Evolutionary conservation across 1,140 invertebrate species (phyloP), one percentile per base, ranked within the genome.

Genomic region (Coptotermes formosanus): DNA sequence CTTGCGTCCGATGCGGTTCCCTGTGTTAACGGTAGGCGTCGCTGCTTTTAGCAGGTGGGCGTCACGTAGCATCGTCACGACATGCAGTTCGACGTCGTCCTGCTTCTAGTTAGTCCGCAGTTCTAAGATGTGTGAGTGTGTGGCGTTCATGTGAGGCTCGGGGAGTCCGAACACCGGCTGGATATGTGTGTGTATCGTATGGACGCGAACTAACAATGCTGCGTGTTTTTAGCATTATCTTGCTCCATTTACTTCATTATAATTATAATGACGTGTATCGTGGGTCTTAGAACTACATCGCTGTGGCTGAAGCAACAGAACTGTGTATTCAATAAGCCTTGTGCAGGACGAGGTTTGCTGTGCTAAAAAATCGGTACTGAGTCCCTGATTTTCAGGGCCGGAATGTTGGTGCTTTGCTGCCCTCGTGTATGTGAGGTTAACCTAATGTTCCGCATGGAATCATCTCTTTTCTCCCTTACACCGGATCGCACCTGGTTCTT

Each of bases 21-120:
- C 25, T n/a, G 25, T 75, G 64, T 75, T 75, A 75, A 75, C 64
- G 64, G 25, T 14, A 75, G 64, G n/a, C 64, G 64, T 75, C 64
- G 64, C 64, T 75, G 64, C 64, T 75, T 75, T 25, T n/a, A 30
- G 64, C 64, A 75, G 64, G 64, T 75, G 64, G 64, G 64, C 64
- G 64, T 75, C 64, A n/a, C n/a, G 59, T 64, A 8, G 64, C 64
- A 12, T 30, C 64, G 64, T 55, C 52, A 55, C 19, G 52, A 55
- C 52, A 55, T 55, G 19, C 52, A 55, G 52, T 21, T 55, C 64
- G n/a, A 30, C 64, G 64, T 75, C 64, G 64, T 75, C 7, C 8
- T 30, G 64, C n/a, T 75, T 75, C 25, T 75, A 75, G 64, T n/a
- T 30, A 30, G 64, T 75, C 64, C 64, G 64, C 64, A 75, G 64